These are phyloP conservation scores for Alces alces DNA, from an alignment of 2,113 vertebrate species.

Conservation along the genomic window DNA sequence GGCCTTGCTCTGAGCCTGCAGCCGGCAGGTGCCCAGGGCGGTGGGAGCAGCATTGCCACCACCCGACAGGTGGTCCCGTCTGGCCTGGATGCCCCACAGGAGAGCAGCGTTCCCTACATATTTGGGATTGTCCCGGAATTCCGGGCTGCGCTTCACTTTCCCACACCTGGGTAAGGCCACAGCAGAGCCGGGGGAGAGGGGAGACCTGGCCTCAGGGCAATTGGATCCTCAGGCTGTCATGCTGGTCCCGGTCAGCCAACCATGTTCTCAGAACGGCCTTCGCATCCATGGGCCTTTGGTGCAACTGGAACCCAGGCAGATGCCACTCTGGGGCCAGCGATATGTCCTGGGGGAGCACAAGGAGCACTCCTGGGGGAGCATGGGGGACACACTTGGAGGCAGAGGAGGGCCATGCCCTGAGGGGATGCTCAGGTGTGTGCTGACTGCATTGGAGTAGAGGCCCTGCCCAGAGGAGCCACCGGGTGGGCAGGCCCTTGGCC, in stretches of 20 bases:
- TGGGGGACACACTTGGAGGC: fast-evolving
- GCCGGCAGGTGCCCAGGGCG: fast-evolving
- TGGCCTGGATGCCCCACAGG: not conserved
- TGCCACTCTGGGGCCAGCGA: not conserved
- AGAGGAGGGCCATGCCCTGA: not conserved
- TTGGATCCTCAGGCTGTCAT: not conserved
- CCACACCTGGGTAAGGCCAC: not conserved
- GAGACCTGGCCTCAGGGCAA: not conserved
- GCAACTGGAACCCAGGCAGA: not conserved
- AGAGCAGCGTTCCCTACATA: not conserved
- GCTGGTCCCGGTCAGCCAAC: fast-evolving
- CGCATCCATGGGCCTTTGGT: fast-evolving
- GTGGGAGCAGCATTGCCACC: not conserved
- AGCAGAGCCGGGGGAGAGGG: fast-evolving
- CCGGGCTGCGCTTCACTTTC: not conserved
- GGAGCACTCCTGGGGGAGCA: not conserved
- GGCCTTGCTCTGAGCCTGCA: not conserved
- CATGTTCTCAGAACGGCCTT: not conserved
- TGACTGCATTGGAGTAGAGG: fast-evolving
- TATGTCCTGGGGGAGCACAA: not conserved
- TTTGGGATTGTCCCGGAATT: not conserved
- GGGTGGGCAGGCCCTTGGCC: fast-evolving
- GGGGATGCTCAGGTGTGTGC: not conserved
- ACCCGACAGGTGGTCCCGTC: not conserved
- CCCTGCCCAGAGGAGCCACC: not conserved